Evolutionary conservation across 2,888 invertebrate species (phyloP).

Genomic region (Lasioglossum zephyrum): DNA sequence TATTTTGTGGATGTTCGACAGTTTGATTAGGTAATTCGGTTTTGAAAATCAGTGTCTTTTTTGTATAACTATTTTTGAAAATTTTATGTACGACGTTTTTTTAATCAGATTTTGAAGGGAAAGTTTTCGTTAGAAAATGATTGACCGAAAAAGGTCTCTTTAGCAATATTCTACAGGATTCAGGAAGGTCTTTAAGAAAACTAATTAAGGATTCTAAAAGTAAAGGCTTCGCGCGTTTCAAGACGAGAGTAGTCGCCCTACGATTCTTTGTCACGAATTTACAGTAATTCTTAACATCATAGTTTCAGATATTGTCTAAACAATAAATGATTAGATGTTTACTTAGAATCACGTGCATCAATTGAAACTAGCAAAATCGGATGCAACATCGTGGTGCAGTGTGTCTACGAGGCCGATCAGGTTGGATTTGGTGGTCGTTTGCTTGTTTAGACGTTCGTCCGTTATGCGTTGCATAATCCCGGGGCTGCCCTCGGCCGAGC

Average conservation of each 20-base stretch:
- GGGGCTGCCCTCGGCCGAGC: constrained; percentile 40
- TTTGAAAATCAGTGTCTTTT: too few species aligned
- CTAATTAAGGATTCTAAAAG: not conserved
- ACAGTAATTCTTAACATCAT: too few species aligned
- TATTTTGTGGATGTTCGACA: too few species aligned
- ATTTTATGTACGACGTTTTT: not conserved
- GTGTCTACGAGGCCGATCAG: constrained; percentile 17
- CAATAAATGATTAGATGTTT: not conserved
- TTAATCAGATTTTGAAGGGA: not conserved
- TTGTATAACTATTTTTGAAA: not conserved
- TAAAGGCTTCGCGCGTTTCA: too few species aligned
- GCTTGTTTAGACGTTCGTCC: constrained; percentile 71
- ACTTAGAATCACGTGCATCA: not conserved
- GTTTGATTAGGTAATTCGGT: not conserved
- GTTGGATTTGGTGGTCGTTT: constrained; percentile 64
- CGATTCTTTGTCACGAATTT: too few species aligned
- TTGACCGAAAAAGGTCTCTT: not conserved
- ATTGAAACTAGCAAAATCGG: not conserved
- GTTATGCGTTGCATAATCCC: constrained; percentile 72
- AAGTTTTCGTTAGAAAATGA: not conserved
- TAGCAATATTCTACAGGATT: not conserved
- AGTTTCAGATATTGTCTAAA: too few species aligned
- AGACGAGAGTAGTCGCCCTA: too few species aligned
- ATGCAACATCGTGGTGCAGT: not conserved
- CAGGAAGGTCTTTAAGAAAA: not conserved